Evolutionary conservation across 2,797 vertebrate species (phyloP), one percentile per base, ranked within the genome.

Genomic region (Fistularia commersonii): DNA sequence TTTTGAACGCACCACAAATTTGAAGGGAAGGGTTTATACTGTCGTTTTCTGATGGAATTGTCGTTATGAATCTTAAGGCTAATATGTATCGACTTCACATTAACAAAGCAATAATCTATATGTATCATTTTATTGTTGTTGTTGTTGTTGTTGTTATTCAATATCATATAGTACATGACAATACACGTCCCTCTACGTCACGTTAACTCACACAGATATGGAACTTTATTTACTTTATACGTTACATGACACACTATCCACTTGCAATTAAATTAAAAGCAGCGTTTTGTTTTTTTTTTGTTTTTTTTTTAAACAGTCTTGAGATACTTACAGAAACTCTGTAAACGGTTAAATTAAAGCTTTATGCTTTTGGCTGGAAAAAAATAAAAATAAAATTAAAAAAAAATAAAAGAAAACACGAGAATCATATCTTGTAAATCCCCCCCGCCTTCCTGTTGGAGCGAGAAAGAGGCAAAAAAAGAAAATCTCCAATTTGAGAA

Each of bases 261-360:
- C 71, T 82, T 66, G 57, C 48, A 72, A 54, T 54, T 76, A 37
- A 69, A 64, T 76, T 61, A 76, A 84, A 77, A 82, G 69, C 76
- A 82, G 74, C 73, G 59, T 11, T 11, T 41, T 11, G 2, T 11
- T 11, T 11, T 23, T 23, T 23, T 23, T 81, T 81, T 11, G 2
- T 11, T 23, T 23, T 23, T 23, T 81, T 81, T 77, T 39, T 12
- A 76, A 89, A 85, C 83, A 85, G 80, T 87, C 76, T 80, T 76
- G 11, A 69, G 69, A 66, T 62, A 72, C 35, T 61, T 51, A 69
- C 58, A 41, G 66, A 11, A 40, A 54, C 63, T 61, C 33, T 79
- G 80, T 84, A 76, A 83, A 82, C 54, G 1, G 48, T 72, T n/a
- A 80, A 79, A 68, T 78, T 76, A 85, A 85, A 87, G 77, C 72